Conservation (phyloP, 2,113 vertebrate genomes). For the Oreochromis aureus region DNA sequence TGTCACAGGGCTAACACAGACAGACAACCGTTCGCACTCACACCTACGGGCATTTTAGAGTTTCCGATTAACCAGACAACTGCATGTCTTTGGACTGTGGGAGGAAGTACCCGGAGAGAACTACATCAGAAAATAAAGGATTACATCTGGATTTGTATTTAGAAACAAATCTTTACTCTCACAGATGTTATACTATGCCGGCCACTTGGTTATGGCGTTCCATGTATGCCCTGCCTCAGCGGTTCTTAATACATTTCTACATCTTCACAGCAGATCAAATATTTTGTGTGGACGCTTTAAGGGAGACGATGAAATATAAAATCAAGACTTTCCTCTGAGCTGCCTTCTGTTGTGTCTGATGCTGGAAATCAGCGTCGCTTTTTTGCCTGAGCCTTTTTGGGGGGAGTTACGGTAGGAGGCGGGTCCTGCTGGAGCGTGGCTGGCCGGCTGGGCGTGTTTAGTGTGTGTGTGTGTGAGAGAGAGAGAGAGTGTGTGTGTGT, state of each 20-base stretch:
- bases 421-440: constrained; percentile 45
- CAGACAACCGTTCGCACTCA: neutral
- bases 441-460: constrained; percentile 40
- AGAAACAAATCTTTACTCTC: neutral
- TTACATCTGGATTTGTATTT: neutral
- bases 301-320: neutral
- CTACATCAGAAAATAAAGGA: neutral
- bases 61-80: neutral
- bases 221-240: fast-evolving
- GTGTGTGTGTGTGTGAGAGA: constrained; percentile 8
- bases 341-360: neutral
- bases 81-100: neutral
- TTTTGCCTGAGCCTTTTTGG: neutral
- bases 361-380: neutral
- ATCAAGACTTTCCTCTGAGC: neutral
- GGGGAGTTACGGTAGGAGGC: constrained; percentile 51
- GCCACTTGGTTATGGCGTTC: neutral
- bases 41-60: neutral
- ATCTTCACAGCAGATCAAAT: neutral
- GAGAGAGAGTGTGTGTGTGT: neutral
- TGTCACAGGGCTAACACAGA: neutral
- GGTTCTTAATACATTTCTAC: neutral
- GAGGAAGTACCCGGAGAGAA: neutral
- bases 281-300: neutral
- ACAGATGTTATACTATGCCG: neutral